Conservation (phyloP, 1,140 invertebrate species). For the Dryas iulia region DNA sequence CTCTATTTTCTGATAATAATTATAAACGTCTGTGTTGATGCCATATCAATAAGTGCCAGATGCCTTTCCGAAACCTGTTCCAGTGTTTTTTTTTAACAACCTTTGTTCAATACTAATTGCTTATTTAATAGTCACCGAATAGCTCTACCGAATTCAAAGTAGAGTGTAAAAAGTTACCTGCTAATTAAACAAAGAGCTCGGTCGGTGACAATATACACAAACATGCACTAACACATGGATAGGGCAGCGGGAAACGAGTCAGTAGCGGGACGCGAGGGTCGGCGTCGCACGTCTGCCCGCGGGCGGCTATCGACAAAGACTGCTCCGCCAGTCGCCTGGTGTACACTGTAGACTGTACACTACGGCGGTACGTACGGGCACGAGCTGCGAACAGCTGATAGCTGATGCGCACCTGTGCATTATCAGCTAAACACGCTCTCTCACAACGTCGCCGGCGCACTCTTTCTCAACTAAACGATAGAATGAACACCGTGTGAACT, state of each 20-base stretch:
- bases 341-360: background rate
- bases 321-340: slow-evolving; percentile 30
- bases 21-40: slow-evolving; percentile 58
- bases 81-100: slow-evolving; percentile 57
- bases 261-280: slow-evolving; percentile 40
- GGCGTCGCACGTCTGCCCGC: slow-evolving; percentile 54
- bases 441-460: slow-evolving; percentile 47
- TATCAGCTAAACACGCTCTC: slow-evolving; percentile 58
- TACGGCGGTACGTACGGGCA: slow-evolving; percentile 36
- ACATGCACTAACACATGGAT: slow-evolving; percentile 57
- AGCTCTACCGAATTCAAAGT: slow-evolving; percentile 10
- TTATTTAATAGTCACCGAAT: background rate
- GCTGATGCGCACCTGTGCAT: slow-evolving; percentile 62
- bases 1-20: slow-evolving; percentile 46
- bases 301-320: slow-evolving; percentile 60
- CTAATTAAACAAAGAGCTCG: slow-evolving; percentile 74
- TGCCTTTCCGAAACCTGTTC: slow-evolving; percentile 71
- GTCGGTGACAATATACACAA: slow-evolving; percentile 61
- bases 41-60: slow-evolving; percentile 73
- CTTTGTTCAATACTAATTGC: slow-evolving; percentile 44
- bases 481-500: slow-evolving; percentile 65
- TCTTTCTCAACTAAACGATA: slow-evolving; percentile 55
- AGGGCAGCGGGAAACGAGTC: slow-evolving; percentile 46
- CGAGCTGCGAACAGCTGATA: slow-evolving; percentile 69
- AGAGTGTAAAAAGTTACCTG: slow-evolving; percentile 51